Evolutionary conservation across 2,113 vertebrate genomes (phyloP).

Genomic region (Indicator indicator): DNA sequence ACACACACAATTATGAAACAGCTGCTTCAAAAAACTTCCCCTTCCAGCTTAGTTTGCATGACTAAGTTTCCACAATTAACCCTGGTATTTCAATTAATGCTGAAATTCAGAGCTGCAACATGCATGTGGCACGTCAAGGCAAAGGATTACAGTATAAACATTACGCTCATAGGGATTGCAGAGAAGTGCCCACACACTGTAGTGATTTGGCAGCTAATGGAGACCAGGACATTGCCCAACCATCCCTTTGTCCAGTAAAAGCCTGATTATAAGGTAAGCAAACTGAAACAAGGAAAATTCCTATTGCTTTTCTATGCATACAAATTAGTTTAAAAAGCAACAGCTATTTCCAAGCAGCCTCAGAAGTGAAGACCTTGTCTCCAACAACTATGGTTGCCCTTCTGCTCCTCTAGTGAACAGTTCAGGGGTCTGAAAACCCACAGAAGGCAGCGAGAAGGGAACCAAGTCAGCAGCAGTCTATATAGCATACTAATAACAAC

Average conservation of each 20-base stretch:
- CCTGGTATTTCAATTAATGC: not conserved
- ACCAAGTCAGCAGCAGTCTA: not conserved
- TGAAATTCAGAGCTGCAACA: not conserved
- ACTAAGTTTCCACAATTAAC: constrained; percentile 36
- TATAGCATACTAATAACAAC: not conserved
- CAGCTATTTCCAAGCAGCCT: not conserved
- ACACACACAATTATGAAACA: not conserved
- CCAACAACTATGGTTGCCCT: not conserved
- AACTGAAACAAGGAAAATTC: not conserved
- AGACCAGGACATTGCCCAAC: not conserved
- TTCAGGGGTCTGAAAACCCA: not conserved
- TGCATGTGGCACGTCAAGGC: not conserved
- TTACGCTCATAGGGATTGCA: not conserved
- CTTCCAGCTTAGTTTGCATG: not conserved
- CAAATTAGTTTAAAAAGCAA: not conserved
- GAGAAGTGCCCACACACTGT: not conserved
- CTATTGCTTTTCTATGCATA: not conserved
- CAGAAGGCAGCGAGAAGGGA: not conserved
- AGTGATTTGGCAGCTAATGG: not conserved
- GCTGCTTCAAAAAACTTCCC: not conserved
- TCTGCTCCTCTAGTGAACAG: not conserved
- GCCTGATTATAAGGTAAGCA: not conserved
- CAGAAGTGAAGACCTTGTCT: not conserved
- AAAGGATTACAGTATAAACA: not conserved
- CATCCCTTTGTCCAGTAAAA: not conserved